Percentiles rank a stretch among this genome's conserved stretches.
These are phyloP conservation scores for Brachyptera putata DNA, from an alignment of 2,888 invertebrate species.

Conservation along the genomic window DNA sequence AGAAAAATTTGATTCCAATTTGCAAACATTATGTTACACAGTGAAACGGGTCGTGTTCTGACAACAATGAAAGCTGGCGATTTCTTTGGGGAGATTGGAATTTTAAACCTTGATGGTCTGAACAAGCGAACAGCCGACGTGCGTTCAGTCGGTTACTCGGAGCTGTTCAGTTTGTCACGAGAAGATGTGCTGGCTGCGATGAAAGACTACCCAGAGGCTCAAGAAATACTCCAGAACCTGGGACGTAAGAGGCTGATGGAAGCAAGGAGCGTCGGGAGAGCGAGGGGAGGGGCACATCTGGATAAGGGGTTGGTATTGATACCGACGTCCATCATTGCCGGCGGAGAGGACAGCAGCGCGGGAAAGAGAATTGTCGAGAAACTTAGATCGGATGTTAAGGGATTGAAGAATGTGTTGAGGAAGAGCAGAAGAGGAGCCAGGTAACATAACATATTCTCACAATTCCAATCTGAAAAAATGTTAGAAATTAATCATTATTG, in stretches of 20 bases:
- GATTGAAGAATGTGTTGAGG: conserved; percentile 56
- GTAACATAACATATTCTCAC: too few relatives aligned
- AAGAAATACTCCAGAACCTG: conserved; percentile 73
- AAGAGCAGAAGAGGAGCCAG: conserved; percentile 49
- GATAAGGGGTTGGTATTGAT: conserved; percentile 24
- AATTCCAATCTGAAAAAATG: too few relatives aligned
- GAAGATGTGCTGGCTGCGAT: conserved; percentile 93
- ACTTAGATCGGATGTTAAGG: conserved; percentile 78
- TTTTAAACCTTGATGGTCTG: conserved; percentile 89
- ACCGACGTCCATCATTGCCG: conserved; percentile 5
- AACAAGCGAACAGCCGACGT: conserved; percentile 98
- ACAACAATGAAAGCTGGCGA: conserved; percentile 97
- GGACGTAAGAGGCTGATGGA: conserved; percentile 32
- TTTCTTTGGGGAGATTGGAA: conserved; percentile 97
- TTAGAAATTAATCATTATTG: too few relatives aligned
- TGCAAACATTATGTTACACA: conserved; percentile 48
- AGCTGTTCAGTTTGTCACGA: conserved; percentile 86
- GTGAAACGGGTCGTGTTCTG: conserved; percentile 86
- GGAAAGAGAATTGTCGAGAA: conserved; percentile 64
- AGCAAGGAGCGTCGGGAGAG: conserved; percentile 28
- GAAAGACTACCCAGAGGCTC: conserved; percentile 96
- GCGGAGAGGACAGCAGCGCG: conserved; percentile 29
- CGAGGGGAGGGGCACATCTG: conserved; percentile 33
- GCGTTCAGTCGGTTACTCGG: conserved; percentile 92
- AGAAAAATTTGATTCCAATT: background rate